These are phyloP conservation scores for Eurypyga helias DNA, from an alignment of 2,113 vertebrate species.

Conservation along the genomic window DNA sequence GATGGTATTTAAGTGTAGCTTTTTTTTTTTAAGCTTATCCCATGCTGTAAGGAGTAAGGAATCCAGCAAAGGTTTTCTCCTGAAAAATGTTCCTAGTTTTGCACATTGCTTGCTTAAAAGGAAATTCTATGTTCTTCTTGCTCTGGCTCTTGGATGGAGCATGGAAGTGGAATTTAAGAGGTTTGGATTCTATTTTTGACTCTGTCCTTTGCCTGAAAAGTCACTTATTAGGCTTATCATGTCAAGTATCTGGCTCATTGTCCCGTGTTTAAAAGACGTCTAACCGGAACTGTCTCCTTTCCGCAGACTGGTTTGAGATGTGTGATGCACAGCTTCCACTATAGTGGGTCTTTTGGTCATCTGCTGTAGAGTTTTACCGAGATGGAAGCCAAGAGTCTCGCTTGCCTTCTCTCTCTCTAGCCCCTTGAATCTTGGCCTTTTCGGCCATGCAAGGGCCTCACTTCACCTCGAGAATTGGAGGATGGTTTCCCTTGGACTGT, in stretches of 20 bases:
- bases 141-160: neutral
- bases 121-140: constrained; percentile 8
- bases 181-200: constrained; percentile 33
- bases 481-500: neutral
- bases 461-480: neutral
- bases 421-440: neutral
- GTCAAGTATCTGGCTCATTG: neutral
- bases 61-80: constrained; percentile 20
- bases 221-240: neutral
- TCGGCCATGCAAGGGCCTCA: accelerated
- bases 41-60: constrained; percentile 44
- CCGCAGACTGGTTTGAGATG: neutral
- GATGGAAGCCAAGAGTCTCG: neutral
- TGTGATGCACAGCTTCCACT: neutral
- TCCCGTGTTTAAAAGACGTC: neutral
- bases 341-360: neutral
- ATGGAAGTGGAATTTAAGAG: neutral
- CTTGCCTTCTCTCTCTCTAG: neutral
- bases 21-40: neutral
- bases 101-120: constrained; percentile 31
- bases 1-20: neutral
- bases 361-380: neutral
- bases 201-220: constrained; percentile 24
- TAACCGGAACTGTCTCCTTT: neutral
- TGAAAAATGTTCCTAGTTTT: constrained; percentile 9